A percentile compares a stretch with the other conserved stretches of the same genome.
Conservation (phyloP, 2,888 invertebrate species). For the Orthosia gothica region DNA sequence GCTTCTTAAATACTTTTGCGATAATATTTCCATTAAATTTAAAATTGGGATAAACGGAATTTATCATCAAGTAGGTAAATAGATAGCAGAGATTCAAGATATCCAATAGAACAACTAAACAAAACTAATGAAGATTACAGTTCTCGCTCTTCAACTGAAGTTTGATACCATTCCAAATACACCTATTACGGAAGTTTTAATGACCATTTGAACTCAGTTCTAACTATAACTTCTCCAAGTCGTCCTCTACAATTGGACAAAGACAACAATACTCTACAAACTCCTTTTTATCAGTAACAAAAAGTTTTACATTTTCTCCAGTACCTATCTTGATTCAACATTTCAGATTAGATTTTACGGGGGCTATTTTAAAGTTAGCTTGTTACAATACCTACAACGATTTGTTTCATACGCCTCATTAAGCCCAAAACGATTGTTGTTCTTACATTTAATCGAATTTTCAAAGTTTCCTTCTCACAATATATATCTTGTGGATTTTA, state of each 20-base stretch:
- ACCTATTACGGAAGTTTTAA: constrained; percentile 35
- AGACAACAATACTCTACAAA: too few relatives aligned
- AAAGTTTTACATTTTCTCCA: constrained; percentile 8
- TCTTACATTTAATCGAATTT: constrained; percentile 59
- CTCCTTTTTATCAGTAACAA: too few relatives aligned
- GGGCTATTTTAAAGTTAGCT: background rate
- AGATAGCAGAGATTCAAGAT: constrained; percentile 10
- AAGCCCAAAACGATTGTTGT: constrained; percentile 51
- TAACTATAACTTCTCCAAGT: constrained; percentile 18
- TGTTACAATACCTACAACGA: constrained; percentile 11
- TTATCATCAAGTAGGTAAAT: background rate
- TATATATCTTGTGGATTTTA: constrained; percentile 53
- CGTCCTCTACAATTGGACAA: constrained; percentile 13
- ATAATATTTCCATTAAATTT: background rate
- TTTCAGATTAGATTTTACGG: too few relatives aligned
- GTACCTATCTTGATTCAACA: too few relatives aligned
- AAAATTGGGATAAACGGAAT: background rate
- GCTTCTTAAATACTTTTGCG: background rate
- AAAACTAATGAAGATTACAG: constrained; percentile 34
- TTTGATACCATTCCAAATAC: constrained; percentile 11
- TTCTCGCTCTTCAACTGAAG: constrained; percentile 28
- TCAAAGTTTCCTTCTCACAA: constrained; percentile 63
- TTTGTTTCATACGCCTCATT: constrained; percentile 54
- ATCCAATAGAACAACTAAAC: constrained; percentile 33
- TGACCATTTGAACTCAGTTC: constrained; percentile 30